These are phyloP conservation scores for Leucosticte australis DNA, from an alignment of 2,113 vertebrate genomes.

Conservation along the genomic window DNA sequence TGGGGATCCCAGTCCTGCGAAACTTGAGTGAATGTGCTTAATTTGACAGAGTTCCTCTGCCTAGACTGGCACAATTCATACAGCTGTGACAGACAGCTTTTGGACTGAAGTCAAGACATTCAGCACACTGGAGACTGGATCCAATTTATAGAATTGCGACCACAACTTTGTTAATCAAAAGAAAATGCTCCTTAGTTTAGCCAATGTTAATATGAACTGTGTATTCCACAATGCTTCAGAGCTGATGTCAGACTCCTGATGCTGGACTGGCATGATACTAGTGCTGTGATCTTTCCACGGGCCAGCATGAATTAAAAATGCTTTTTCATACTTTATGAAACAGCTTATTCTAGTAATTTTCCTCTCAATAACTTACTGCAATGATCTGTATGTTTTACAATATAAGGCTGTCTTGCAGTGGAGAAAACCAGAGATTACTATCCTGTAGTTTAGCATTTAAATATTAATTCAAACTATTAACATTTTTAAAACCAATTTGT, in stretches of 20 bases:
- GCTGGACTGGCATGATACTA: neutral
- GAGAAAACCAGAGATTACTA: neutral
- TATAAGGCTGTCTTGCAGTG: neutral
- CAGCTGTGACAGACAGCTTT: neutral
- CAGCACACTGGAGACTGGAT: neutral
- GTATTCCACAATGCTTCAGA: neutral
- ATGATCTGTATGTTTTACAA: neutral
- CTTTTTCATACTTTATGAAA: neutral
- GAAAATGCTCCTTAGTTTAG: neutral
- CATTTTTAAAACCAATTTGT: neutral
- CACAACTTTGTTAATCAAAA: neutral
- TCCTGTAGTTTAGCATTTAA: neutral
- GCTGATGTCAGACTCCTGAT: neutral
- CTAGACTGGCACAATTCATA: neutral
- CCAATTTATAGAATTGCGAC: neutral
- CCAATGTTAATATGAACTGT: neutral
- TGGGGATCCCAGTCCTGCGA: neutral
- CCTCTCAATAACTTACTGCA: neutral
- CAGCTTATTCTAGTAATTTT: neutral
- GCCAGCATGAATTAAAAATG: neutral
- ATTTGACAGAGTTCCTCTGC: neutral
- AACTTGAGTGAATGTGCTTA: neutral
- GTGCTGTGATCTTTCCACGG: neutral
- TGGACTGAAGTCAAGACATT: neutral
- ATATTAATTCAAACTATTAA: conserved; percentile 12